A percentile compares a stretch with the other conserved stretches of the same genome.
phyloP scores from a whole-genome alignment of 1,140 invertebrate genomes.

The Centruroides sculpturatus region DNA sequence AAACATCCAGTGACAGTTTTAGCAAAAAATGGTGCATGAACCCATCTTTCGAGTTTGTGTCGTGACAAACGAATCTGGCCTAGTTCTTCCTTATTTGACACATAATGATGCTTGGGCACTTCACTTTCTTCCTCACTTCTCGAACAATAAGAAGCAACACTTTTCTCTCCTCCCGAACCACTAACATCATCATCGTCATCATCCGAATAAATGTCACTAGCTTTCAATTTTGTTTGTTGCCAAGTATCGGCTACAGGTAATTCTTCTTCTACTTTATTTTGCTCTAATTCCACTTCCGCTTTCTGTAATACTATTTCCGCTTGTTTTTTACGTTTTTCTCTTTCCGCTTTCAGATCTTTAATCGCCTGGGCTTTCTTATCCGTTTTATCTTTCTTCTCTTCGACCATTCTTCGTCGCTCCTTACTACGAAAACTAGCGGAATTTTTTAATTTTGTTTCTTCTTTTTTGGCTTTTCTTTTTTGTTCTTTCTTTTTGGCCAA shows the following conservation, averaged over 20 bases:
- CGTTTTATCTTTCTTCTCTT: constrained; percentile 59
- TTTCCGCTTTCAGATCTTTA: constrained; percentile 69
- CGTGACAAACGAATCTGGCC: constrained; percentile 77
- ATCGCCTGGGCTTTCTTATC: constrained; percentile 85
- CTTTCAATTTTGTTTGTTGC: constrained; percentile 54
- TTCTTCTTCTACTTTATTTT: constrained; percentile 40
- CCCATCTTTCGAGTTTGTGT: constrained; percentile 83
- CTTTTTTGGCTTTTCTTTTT: constrained; percentile 35
- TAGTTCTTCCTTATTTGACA: constrained; percentile 63
- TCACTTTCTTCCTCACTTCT: constrained; percentile 18
- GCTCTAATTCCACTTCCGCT: constrained; percentile 30
- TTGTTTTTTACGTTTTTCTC: constrained; percentile 57
- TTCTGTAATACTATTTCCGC: constrained; percentile 28
- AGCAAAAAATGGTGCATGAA: constrained; percentile 91
- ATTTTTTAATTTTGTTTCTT: constrained; percentile 22
- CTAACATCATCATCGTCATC: constrained; percentile 45
- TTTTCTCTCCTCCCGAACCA: constrained; percentile 18
- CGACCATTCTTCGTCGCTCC: constrained; percentile 81
- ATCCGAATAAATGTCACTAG: constrained; percentile 90
- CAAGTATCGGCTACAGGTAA: constrained; percentile 33
- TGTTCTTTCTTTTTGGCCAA: constrained; percentile 68
- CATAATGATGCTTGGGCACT: constrained; percentile 29
- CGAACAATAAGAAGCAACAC: constrained; percentile 16
- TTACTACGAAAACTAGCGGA: constrained; percentile 64
- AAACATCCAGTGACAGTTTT: constrained; percentile 81